Conservation (phyloP, 2,888 invertebrate genomes). For the Julus scandinavius region DNA sequence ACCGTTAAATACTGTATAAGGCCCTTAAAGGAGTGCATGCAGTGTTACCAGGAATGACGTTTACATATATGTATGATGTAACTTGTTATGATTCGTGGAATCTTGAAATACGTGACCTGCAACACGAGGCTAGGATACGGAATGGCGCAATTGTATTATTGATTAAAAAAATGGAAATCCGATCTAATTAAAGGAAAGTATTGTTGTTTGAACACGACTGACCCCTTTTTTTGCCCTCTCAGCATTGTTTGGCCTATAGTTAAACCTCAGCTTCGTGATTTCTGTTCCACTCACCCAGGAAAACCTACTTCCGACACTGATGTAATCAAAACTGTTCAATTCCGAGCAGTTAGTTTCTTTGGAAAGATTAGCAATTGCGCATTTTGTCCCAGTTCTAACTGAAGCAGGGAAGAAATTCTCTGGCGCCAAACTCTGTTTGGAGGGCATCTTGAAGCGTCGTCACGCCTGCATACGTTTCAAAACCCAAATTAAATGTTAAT, state of each 20-base stretch:
- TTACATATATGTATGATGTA: neutral
- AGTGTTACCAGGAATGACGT: neutral
- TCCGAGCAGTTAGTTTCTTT: constrained; percentile 4
- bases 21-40: neutral
- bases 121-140: neutral
- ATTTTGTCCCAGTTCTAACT: neutral
- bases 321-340: constrained; percentile 24
- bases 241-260: neutral
- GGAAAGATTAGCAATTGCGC: neutral
- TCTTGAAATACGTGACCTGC: neutral
- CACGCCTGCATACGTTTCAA: neutral
- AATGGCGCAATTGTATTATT: constrained; percentile 25
- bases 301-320: constrained; percentile 28
- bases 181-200: constrained; percentile 33
- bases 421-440: constrained; percentile 10
- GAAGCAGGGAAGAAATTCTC: neutral
- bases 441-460: neutral
- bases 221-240: constrained; percentile 2
- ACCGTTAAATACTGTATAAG: too few relatives aligned
- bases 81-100: constrained; percentile 1
- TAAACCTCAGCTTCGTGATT: neutral
- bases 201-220: constrained; percentile 33
- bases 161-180: constrained; percentile 31
- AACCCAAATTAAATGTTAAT: too few relatives aligned
- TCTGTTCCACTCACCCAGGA: constrained; percentile 33